Percentiles rank a stretch among this genome's conserved stretches.
Evolutionary conservation across 2,797 vertebrate genomes (phyloP).

Genomic region (Momotus momota): DNA sequence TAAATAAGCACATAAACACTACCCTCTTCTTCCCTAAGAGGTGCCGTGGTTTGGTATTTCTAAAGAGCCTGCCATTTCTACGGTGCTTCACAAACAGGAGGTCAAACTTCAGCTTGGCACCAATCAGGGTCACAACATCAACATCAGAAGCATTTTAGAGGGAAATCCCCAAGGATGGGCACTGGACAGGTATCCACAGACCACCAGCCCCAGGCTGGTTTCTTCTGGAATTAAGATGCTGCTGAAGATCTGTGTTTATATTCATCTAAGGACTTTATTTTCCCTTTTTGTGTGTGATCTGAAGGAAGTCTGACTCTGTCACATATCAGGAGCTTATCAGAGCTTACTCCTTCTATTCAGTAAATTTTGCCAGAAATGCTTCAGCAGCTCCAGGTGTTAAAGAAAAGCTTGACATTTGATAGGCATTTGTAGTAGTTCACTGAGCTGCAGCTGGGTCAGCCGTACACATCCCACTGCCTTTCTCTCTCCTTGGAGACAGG

Average conservation of each 20-base stretch:
- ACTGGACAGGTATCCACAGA: fast-evolving
- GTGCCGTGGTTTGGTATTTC: background rate
- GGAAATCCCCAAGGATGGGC: background rate
- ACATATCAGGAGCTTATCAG: background rate
- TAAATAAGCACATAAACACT: background rate
- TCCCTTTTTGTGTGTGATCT: background rate
- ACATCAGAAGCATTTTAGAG: background rate
- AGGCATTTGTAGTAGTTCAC: background rate
- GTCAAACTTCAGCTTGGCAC: background rate
- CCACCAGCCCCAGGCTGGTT: background rate
- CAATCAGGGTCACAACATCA: background rate
- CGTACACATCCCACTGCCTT: background rate
- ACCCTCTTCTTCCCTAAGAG: background rate
- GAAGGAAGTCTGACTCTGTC: background rate
- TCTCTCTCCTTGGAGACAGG: background rate
- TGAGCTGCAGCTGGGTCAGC: background rate
- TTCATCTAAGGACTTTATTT: background rate
- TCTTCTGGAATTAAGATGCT: background rate
- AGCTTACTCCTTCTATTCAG: background rate
- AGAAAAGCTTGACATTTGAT: background rate
- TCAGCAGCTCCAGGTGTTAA: background rate
- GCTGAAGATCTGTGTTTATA: background rate
- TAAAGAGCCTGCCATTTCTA: background rate
- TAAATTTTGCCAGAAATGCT: background rate
- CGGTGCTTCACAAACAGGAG: background rate